Conservation (phyloP, 2,113 vertebrate genomes). For the Scolopax mira region DNA sequence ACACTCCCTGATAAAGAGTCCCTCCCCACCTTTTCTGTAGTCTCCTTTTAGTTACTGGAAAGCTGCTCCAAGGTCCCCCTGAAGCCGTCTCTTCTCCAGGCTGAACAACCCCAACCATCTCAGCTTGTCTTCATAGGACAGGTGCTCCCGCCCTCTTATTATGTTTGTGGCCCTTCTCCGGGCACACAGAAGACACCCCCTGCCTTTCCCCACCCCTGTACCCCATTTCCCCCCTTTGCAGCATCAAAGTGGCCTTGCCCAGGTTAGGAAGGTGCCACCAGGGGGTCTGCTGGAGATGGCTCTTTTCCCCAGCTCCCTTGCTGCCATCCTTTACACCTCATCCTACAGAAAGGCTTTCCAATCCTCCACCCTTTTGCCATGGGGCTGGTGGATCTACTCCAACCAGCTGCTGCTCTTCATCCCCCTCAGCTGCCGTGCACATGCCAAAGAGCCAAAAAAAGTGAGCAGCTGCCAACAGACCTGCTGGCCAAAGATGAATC, state of each 20-base stretch:
- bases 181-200: neutral
- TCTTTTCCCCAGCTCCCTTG: neutral
- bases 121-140: neutral
- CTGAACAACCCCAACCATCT: neutral
- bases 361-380: rapidly evolving
- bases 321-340: neutral
- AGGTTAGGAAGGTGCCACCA: neutral
- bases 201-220: too few relatives aligned
- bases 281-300: rapidly evolving
- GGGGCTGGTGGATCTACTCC: neutral
- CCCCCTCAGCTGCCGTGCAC: neutral
- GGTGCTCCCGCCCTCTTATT: neutral
- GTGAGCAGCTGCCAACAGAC: neutral
- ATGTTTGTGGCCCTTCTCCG: neutral
- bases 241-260: neutral
- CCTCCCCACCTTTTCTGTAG: neutral
- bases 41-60: neutral
- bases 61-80: neutral
- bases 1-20: neutral
- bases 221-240: neutral
- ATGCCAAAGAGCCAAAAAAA: neutral
- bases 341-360: neutral
- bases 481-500: neutral
- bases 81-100: neutral
- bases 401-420: neutral